A percentile compares a stretch with the other conserved stretches of the same genome.
These are phyloP conservation scores for Ambastaia sidthimunki DNA, from an alignment of 2,797 vertebrate species.

Conservation along the genomic window DNA sequence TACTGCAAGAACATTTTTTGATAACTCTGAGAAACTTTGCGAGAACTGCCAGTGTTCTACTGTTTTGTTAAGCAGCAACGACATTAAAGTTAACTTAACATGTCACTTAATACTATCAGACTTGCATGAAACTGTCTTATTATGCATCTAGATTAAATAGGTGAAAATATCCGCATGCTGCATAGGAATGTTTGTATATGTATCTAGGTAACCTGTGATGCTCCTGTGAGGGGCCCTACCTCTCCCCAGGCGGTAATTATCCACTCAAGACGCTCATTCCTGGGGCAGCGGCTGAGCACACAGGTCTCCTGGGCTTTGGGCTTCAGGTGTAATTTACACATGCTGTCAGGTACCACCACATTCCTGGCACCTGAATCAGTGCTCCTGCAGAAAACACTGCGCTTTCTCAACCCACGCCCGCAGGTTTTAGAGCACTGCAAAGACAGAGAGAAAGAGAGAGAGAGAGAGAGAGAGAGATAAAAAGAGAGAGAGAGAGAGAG, in stretches of 20 bases:
- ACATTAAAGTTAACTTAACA: background rate
- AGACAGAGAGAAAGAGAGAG: background rate
- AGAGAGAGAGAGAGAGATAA: no score
- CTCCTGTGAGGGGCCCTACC: slow-evolving; percentile 73
- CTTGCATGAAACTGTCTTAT: background rate
- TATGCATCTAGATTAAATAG: background rate
- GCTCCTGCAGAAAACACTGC: slow-evolving; percentile 86
- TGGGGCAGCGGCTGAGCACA: slow-evolving; percentile 90
- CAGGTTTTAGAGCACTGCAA: slow-evolving; percentile 94
- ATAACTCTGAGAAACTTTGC: no score
- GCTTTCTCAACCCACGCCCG: slow-evolving; percentile 88
- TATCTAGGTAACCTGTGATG: slow-evolving; percentile 7
- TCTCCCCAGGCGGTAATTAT: slow-evolving; percentile 87
- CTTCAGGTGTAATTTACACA: slow-evolving; percentile 79
- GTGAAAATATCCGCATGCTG: background rate
- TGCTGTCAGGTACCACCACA: slow-evolving; percentile 81
- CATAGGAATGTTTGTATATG: background rate
- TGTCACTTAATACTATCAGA: no score
- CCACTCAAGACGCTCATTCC: slow-evolving; percentile 91
- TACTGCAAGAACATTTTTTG: no score
- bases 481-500: background rate
- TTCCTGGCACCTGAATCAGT: slow-evolving; percentile 70
- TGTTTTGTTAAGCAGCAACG: no score
- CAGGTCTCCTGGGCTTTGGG: slow-evolving; percentile 90
- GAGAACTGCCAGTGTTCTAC: no score